Conservation (phyloP, 2,113 vertebrate species). For the Rhinopithecus roxellana region DNA sequence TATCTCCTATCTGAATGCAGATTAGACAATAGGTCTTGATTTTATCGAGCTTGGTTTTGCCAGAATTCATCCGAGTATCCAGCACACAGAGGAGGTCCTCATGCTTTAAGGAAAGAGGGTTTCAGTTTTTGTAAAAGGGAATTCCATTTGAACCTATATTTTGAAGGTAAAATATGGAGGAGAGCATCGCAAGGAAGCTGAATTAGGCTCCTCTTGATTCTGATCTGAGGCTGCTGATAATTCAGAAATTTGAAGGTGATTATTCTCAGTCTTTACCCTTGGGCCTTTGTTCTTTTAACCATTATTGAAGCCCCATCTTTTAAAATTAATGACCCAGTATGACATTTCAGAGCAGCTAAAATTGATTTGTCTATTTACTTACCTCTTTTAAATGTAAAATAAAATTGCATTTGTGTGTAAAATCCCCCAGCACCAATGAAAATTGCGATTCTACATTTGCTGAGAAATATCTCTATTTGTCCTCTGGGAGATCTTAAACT, state of each 20-base stretch:
- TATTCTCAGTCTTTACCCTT: conserved; percentile 48
- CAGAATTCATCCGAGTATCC: neutral
- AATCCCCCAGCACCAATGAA: conserved; percentile 62
- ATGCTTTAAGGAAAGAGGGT: neutral
- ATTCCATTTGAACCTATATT: neutral
- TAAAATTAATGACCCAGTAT: conserved; percentile 65
- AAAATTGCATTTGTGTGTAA: conserved; percentile 68
- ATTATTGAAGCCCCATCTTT: conserved; percentile 57
- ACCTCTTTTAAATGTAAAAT: conserved; percentile 71
- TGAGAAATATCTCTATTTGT: conserved; percentile 61
- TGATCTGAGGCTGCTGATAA: neutral
- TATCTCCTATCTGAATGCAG: neutral
- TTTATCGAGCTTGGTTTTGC: neutral
- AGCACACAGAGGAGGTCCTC: neutral
- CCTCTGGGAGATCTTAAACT: conserved; percentile 64
- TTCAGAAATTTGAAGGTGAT: conserved; percentile 55
- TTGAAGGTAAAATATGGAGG: neutral
- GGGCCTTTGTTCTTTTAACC: conserved; percentile 57
- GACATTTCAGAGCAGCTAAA: conserved; percentile 62
- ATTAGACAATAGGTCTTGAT: neutral
- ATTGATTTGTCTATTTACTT: conserved; percentile 69
- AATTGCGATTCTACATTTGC: conserved; percentile 47
- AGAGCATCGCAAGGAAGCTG: neutral
- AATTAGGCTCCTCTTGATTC: neutral
- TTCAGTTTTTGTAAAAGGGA: neutral